Percentiles rank a stretch among this genome's conserved stretches.
Conservation (phyloP, 1,140 invertebrate species). For the Bemisia tabaci region DNA sequence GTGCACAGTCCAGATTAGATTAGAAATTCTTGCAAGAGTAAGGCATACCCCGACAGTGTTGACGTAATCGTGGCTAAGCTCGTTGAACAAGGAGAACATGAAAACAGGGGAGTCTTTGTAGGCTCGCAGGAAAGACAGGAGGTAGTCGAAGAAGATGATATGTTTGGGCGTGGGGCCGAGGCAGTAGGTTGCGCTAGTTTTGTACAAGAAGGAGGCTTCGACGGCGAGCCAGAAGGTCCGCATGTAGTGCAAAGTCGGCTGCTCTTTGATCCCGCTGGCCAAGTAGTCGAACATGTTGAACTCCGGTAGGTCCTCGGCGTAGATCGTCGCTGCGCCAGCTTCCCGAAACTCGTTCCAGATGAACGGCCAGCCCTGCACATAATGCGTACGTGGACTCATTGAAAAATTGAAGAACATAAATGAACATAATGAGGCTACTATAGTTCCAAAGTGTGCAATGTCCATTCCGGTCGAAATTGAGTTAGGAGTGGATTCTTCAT, state of each 20-base stretch:
- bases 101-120: constrained; percentile 19
- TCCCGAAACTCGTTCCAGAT: constrained; percentile 29
- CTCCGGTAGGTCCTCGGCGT: constrained; percentile 31
- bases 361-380: constrained; percentile 27
- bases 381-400: background rate
- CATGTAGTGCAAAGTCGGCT: constrained; percentile 35
- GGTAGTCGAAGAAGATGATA: constrained; percentile 38
- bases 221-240: constrained; percentile 29
- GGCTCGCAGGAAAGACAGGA: constrained; percentile 33
- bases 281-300: constrained; percentile 33
- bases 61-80: constrained; percentile 39
- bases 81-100: constrained; percentile 34
- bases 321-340: constrained; percentile 31
- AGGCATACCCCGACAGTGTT: constrained; percentile 31
- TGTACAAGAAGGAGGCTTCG: constrained; percentile 21
- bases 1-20: too few relatives aligned
- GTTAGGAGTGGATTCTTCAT: too few relatives aligned
- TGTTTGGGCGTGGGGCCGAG: constrained; percentile 36
- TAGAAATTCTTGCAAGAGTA: too few relatives aligned
- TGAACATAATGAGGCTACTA: too few relatives aligned
- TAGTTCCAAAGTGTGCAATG: too few relatives aligned
- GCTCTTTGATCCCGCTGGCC: constrained; percentile 28
- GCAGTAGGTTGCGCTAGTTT: constrained; percentile 29
- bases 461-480: too few relatives aligned
- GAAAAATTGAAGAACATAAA: too few relatives aligned